phyloP scores from a whole-genome alignment of 1,140 invertebrate species.

The Dendroctonus valens region DNA sequence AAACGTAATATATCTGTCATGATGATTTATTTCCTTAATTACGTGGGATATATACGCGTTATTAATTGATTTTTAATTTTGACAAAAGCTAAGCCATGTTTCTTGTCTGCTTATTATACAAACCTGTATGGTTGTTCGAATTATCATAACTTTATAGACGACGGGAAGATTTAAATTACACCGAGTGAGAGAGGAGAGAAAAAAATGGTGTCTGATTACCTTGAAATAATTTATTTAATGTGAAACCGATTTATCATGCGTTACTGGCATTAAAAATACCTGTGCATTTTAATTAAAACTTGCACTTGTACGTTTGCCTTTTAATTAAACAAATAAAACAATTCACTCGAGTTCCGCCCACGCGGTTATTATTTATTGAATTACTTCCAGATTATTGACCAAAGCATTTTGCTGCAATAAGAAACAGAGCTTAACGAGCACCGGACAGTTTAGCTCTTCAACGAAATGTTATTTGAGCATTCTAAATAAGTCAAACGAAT shows the following conservation, averaged over 20 bases:
- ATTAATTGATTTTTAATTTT: constrained; percentile 38
- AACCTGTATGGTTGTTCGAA: constrained; percentile 22
- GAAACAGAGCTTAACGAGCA: too few relatives aligned
- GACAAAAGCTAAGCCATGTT: constrained; percentile 35
- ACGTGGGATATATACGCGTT: constrained; percentile 31
- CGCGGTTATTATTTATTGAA: constrained; percentile 5
- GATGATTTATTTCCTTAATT: constrained; percentile 37
- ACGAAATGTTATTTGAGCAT: too few relatives aligned
- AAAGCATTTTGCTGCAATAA: constrained; percentile 10
- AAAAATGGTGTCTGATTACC: constrained; percentile 32
- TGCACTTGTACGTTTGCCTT: constrained; percentile 7
- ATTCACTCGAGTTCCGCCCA: constrained; percentile 9
- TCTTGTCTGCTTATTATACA: constrained; percentile 27
- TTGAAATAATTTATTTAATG: constrained; percentile 31
- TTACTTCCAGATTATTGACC: constrained; percentile 37
- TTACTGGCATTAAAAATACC: constrained; percentile 22
- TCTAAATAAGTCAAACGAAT: too few relatives aligned
- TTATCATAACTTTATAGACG: constrained; percentile 31
- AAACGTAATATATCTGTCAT: constrained; percentile 37
- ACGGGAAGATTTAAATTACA: constrained; percentile 31
- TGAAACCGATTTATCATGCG: constrained; percentile 29
- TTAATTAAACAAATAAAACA: constrained; percentile 25
- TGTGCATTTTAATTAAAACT: constrained; percentile 23
- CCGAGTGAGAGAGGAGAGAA: constrained; percentile 8
- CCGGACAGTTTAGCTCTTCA: too few relatives aligned